Conservation (phyloP, 64 coral and sea anemone species). For the Dendrophyllia cribrosa region DNA sequence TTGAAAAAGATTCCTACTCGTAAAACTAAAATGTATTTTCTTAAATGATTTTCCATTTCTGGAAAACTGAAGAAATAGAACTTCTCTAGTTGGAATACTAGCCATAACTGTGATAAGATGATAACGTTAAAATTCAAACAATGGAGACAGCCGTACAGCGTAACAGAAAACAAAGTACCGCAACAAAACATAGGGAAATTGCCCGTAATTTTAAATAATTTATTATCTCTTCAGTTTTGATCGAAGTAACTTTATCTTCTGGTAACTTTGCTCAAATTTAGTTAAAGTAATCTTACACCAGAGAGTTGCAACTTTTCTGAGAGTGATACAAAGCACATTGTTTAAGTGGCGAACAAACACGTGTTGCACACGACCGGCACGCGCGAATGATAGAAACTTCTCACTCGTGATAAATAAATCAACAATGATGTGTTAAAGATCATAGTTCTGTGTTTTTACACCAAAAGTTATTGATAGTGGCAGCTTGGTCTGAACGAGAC, state of each 20-base stretch:
- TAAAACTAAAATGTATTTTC: not conserved
- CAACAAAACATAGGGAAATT: too few species aligned
- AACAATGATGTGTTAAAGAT: constrained; percentile 28
- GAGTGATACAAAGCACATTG: not conserved
- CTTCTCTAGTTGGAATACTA: not conserved
- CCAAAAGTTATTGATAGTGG: constrained; percentile 4
- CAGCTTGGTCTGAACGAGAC: constrained; percentile 1
- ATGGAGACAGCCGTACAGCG: not conserved
- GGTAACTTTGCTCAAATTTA: not conserved
- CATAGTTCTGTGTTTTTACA: not conserved
- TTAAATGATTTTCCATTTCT: not conserved
- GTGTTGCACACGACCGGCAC: not conserved
- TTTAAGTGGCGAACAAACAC: constrained; percentile 31
- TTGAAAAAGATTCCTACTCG: not conserved
- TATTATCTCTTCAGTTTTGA: not conserved
- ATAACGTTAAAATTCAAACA: constrained; percentile 8
- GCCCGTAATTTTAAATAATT: too few species aligned
- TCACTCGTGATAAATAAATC: constrained; percentile 27
- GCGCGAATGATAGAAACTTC: not conserved
- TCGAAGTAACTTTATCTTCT: not conserved
- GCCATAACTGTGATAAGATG: not conserved
- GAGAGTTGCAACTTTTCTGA: constrained; percentile 5
- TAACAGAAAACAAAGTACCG: not conserved
- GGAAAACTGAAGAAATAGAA: not conserved
- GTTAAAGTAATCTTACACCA: not conserved